Evolutionary conservation across 2,888 invertebrate species (phyloP), one percentile per base, ranked within the genome.

Genomic region (Cheilosia pagana): DNA sequence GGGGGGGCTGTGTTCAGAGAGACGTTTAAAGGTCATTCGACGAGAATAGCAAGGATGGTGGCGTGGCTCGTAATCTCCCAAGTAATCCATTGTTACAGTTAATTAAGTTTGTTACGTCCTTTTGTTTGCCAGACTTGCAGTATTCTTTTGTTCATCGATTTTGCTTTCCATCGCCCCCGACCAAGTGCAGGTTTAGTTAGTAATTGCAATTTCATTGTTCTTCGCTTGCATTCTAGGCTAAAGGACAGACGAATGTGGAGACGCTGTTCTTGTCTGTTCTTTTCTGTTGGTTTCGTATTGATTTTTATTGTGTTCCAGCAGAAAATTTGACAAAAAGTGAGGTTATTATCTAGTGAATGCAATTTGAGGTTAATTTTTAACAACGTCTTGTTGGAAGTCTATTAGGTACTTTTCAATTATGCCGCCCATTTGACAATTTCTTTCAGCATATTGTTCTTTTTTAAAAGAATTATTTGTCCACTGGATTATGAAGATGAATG

Each of bases 81-180:
- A 28, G 52, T 52, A 45, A 83, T 72, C 82, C 72, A 72, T 78
- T 78, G 77, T 83, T 70, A 68, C 55, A 65, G 68, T 81, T 81
- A 85, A 85, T 85, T 85, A 81, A 85, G 75, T 85, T 81, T 75
- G 67, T 71, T 65, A 67, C 65, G 60, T 71, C 65, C 81, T 67
- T 62, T 85, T 85, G 75, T 81, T 85, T 71, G 55, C 43, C 76
- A 71, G 71, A 65, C 65, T 43, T 67, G 71, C 75, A 62, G 19
- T 53, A 45, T 83, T 83, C 70, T 65, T 74, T 65, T 75, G 74
- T 72, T 10, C 50, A 79, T 83, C 65, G 83, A 83, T 83, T 78
- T 68, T 77, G 39, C 5, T 21, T 63, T 60, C 25, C 35, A 43
- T 16, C n/a, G n/a, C 8, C 23, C 16, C 14, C 25, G 10, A 19